Evolutionary conservation across 2,797 vertebrate genomes (phyloP).

Genomic region (Balearica regulorum): DNA sequence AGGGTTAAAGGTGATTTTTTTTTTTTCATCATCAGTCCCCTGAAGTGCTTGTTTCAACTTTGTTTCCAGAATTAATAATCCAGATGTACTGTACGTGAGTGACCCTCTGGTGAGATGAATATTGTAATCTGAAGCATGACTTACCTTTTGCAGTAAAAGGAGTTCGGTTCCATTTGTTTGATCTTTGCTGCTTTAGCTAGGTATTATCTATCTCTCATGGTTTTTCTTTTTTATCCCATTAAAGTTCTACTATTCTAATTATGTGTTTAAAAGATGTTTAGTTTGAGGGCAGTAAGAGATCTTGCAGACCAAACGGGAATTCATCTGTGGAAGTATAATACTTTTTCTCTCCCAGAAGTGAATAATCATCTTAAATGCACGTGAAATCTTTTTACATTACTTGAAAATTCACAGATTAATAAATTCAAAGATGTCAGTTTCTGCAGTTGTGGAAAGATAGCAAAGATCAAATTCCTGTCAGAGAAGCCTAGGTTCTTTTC

Average conservation of each 20-base stretch:
- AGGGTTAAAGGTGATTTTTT: not conserved
- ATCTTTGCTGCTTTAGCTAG: not conserved
- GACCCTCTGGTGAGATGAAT: not conserved
- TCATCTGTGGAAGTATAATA: conserved; percentile 39
- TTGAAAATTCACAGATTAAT: not conserved
- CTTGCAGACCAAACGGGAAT: conserved; percentile 60
- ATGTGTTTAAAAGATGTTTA: conserved; percentile 43
- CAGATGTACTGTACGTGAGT: no score
- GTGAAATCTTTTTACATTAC: not conserved
- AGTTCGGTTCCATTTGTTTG: not conserved
- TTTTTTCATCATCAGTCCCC: not conserved
- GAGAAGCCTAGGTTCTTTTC: not conserved
- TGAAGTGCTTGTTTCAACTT: not conserved
- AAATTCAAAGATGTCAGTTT: not conserved
- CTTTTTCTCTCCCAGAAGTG: conserved; percentile 40
- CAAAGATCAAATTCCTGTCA: not conserved
- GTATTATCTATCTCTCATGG: not conserved
- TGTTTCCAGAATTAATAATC: not conserved
- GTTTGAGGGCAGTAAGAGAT: conserved; percentile 45
- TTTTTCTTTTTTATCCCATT: not conserved
- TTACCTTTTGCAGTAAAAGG: not conserved
- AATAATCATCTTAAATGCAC: conserved; percentile 38
- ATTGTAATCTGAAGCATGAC: not conserved
- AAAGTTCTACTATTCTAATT: conserved; percentile 11
- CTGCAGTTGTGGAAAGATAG: not conserved